A percentile compares a stretch with the other conserved stretches of the same genome.
phyloP scores from a whole-genome alignment of 2,888 invertebrate genomes.

The Autographa gamma region DNA sequence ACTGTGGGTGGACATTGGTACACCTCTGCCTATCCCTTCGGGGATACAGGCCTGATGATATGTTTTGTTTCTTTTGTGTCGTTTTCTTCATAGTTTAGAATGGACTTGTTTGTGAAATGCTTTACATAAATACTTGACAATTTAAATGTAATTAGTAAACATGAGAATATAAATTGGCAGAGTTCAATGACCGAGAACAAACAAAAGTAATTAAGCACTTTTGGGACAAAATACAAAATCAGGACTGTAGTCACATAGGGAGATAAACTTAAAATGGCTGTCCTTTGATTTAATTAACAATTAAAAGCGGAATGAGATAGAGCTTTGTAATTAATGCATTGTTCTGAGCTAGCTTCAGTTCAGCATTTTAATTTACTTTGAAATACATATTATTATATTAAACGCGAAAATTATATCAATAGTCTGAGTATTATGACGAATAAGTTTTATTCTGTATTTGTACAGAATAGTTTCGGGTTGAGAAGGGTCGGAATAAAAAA shows the following conservation, averaged over 20 bases:
- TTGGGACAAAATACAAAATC: background rate
- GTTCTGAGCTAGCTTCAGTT: background rate
- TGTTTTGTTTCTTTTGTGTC: constrained; percentile 4
- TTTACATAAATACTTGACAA: background rate
- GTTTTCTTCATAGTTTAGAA: constrained; percentile 17
- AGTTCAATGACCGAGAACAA: background rate
- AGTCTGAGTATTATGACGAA: background rate
- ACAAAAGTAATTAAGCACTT: background rate
- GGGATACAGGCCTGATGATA: no score
- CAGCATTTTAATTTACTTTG: background rate
- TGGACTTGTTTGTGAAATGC: constrained; percentile 8
- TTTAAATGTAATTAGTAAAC: background rate
- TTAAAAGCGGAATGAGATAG: background rate
- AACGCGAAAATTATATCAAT: background rate
- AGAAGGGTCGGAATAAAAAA: no score
- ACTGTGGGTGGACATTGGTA: no score
- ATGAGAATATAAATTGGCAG: background rate
- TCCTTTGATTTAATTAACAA: background rate
- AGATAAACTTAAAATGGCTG: background rate
- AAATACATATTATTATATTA: background rate
- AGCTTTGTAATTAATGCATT: background rate
- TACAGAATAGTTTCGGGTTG: no score
- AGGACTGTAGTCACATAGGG: background rate
- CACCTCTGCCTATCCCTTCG: no score
- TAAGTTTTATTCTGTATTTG: background rate